These are phyloP conservation scores for Lordiphosa andalusiaca DNA, from an alignment of 2,888 invertebrate species.

Conservation along the genomic window DNA sequence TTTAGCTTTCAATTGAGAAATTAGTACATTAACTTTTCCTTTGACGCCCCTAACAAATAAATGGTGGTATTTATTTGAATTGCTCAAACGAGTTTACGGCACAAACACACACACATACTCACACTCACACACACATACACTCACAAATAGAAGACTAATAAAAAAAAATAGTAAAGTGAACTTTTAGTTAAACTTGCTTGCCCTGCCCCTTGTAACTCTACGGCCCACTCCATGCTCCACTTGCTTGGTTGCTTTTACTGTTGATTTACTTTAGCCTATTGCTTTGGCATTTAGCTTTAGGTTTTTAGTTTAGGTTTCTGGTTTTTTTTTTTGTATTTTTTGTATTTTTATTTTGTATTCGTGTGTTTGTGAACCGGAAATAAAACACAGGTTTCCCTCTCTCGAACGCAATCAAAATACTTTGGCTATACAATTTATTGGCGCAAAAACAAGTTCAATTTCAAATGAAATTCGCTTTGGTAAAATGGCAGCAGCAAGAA, in stretches of 20 bases:
- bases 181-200: conserved; percentile 53
- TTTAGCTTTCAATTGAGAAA: conserved; percentile 76
- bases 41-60: conserved; percentile 65
- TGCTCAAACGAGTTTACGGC: conserved; percentile 56
- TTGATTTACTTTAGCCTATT: conserved; percentile 72
- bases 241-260: conserved; percentile 57
- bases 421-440: conserved; percentile 73
- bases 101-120: conserved; percentile 36
- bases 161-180: conserved; percentile 39
- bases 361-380: conserved; percentile 65
- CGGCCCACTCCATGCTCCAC: conserved; percentile 19
- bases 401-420: conserved; percentile 68
- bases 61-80: conserved; percentile 67
- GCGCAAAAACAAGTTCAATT: conserved; percentile 74
- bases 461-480: conserved; percentile 67
- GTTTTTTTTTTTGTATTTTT: conserved; percentile 27
- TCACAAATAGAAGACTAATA: not conserved
- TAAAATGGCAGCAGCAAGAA: conserved; percentile 38
- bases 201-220: conserved; percentile 15
- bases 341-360: conserved; percentile 36
- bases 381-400: conserved; percentile 58
- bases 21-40: conserved; percentile 76
- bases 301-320: conserved; percentile 57
- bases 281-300: conserved; percentile 62
- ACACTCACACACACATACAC: conserved; percentile 25